Evolutionary conservation across 2,888 invertebrate species (phyloP), one percentile per base, ranked within the genome.

Genomic region (Quadriops clusia): DNA sequence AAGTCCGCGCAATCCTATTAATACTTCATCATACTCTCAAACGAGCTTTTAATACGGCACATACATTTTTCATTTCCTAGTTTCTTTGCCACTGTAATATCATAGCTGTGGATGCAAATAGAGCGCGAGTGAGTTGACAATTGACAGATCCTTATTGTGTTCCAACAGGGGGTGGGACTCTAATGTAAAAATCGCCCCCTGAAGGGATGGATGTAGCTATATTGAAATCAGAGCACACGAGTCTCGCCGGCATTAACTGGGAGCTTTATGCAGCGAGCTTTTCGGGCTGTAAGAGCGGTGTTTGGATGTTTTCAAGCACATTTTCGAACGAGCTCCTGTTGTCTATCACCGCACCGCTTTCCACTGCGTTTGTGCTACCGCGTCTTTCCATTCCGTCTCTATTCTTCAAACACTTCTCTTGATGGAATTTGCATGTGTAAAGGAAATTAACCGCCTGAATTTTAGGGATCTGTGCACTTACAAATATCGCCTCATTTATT

Each of bases 71-170:
- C 53, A 53, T 53, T 53, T 53, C 50, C 52, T 50, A 50, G 50
- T 50, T 49, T 46, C 43, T 42, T 42, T 43, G 35, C 32, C 27
- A 16, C 22, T 31, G 32, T 36, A 36, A 43, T 43, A 44, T 45
- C 42, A 45, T 41, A 42, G 45, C 40, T 38, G 38, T 43, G 42
- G 37, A 44, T 45, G 49, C 49, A 50, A 52, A 52, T 50, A 50
- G 48, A 50, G 46, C 45, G 46, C 46, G 45, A 43, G 43, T 45
- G 43, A 46, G 50, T 47, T 53, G 49, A 56, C 56, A 54, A 56
- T 55, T 55, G 53, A 55, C 53, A 52, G 54, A 55, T 54, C 53
- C 53, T 56, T 54, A 56, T 56, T 56, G 54, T 56, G 46, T 44
- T 35, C 36, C 32, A 32, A 23, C 31, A 29, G 39, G 37, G 42